These are phyloP conservation scores for Odontamblyopus lacepedii DNA, from an alignment of 2,797 vertebrate species.

Conservation along the genomic window DNA sequence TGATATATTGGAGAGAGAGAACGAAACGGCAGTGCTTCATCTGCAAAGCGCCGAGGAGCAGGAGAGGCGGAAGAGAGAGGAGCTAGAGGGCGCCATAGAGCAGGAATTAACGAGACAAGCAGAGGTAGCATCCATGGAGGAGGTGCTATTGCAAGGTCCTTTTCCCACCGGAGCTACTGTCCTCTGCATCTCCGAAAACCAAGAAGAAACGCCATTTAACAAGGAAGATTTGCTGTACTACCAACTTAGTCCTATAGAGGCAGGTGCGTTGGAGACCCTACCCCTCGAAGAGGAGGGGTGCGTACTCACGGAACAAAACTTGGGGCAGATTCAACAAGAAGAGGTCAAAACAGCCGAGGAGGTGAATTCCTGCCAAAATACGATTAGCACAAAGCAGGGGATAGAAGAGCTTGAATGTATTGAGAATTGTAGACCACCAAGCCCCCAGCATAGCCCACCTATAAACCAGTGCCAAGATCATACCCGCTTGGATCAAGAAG, in stretches of 20 bases:
- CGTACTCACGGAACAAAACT: constrained; percentile 20
- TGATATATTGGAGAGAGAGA: constrained; percentile 80
- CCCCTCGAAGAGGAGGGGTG: constrained; percentile 42
- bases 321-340: constrained; percentile 39
- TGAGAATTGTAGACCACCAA: constrained; percentile 43
- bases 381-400: constrained; percentile 65
- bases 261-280: constrained; percentile 61
- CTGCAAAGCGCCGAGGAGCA: constrained; percentile 94
- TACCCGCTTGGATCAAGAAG: constrained; percentile 59
- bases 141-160: constrained; percentile 86
- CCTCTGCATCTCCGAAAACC: constrained; percentile 85
- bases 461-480: constrained; percentile 58
- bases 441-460: constrained; percentile 42
- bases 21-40: constrained; percentile 92
- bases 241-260: constrained; percentile 75
- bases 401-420: constrained; percentile 36
- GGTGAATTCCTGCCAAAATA: constrained; percentile 53
- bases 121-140: constrained; percentile 66
- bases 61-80: constrained; percentile 88
- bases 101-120: constrained; percentile 55
- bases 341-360: constrained; percentile 54
- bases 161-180: constrained; percentile 86
- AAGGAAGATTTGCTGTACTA: constrained; percentile 82
- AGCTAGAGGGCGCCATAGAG: constrained; percentile 81
- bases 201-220: constrained; percentile 64